Conservation (phyloP, 2,797 vertebrate genomes). For the Alca torda region DNA sequence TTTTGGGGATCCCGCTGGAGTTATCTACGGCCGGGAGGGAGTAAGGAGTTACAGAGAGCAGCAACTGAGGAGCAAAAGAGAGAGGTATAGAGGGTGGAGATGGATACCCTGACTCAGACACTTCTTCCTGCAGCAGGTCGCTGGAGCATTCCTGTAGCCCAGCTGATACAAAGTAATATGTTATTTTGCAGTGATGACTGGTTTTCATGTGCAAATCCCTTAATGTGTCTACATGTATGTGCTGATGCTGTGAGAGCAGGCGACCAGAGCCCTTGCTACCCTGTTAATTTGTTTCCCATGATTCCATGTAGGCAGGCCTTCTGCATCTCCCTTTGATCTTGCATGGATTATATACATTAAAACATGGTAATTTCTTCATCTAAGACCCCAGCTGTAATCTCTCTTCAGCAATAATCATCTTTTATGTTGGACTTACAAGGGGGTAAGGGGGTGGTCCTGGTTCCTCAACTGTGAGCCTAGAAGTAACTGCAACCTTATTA, state of each 20-base stretch:
- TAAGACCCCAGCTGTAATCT: not conserved
- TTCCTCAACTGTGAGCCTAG: not conserved
- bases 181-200: not conserved
- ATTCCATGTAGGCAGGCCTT: not conserved
- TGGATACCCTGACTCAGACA: not conserved
- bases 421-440: not conserved
- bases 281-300: not conserved
- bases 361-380: not conserved
- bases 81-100: not conserved
- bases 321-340: not conserved
- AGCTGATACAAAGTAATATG: not conserved
- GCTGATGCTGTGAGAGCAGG: not conserved
- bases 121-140: not conserved
- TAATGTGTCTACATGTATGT: not conserved
- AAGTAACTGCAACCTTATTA: not conserved
- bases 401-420: not conserved
- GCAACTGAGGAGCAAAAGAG: not conserved
- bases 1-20: not conserved
- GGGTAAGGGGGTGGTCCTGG: not conserved
- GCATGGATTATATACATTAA: not conserved
- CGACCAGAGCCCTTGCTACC: not conserved
- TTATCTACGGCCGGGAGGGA: not conserved
- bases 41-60: not conserved
- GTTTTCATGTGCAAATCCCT: not conserved
- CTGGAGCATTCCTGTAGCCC: not conserved